Conservation (phyloP, 2,797 vertebrate genomes). For the Bradypus variegatus region DNA sequence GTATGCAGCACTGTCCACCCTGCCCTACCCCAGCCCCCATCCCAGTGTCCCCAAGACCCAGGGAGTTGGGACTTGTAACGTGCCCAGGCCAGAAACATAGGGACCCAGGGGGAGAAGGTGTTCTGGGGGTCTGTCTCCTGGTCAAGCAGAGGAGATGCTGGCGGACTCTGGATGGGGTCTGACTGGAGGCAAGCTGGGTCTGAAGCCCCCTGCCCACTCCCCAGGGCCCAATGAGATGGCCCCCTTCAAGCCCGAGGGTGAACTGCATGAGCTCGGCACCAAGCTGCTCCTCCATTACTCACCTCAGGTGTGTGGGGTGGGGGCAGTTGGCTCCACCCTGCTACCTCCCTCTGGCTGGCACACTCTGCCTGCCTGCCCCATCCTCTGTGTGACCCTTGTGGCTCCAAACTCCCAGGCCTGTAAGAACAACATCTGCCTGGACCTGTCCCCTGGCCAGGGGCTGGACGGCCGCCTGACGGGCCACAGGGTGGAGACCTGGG, state of each 20-base stretch:
- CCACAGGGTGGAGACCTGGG: slow-evolving; percentile 92
- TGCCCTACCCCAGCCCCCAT: background rate
- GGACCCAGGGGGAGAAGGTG: background rate
- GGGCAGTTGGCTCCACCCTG: background rate
- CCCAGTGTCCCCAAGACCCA: background rate
- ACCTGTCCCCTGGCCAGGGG: slow-evolving; percentile 86
- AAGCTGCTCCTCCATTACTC: slow-evolving; percentile 95
- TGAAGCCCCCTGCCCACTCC: background rate
- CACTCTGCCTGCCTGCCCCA: background rate
- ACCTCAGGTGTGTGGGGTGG: slow-evolving; percentile 82
- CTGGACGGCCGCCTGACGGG: slow-evolving; percentile 94
- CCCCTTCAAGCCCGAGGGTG: slow-evolving; percentile 87
- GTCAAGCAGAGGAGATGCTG: background rate
- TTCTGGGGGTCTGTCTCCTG: background rate
- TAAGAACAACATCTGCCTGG: slow-evolving; percentile 93
- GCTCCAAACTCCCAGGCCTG: slow-evolving; percentile 80
- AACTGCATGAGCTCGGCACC: slow-evolving; percentile 83
- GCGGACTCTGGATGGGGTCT: background rate
- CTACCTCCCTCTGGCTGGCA: background rate
- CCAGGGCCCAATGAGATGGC: slow-evolving; percentile 89
- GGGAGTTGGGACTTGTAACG: background rate
- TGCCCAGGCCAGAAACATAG: background rate
- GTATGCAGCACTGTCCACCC: slow-evolving; percentile 60
- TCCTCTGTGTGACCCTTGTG: background rate
- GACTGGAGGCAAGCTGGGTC: background rate